Evolutionary conservation across 2,888 invertebrate species (phyloP).

Genomic region (Escarpia spicata): DNA sequence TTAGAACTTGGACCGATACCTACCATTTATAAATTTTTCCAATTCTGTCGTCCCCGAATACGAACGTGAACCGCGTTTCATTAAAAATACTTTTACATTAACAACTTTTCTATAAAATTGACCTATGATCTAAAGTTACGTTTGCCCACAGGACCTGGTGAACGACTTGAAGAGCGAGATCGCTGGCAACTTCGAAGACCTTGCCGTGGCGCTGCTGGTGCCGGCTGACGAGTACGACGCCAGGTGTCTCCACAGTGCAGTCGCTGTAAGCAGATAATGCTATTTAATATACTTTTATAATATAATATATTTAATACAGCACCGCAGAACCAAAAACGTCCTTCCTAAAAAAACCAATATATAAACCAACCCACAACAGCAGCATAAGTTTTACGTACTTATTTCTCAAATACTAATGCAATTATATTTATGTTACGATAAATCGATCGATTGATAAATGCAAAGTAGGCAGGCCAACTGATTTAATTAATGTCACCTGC

Average conservation of each 20-base stretch:
- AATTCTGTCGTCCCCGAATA: too few species aligned
- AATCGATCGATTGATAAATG: too few species aligned
- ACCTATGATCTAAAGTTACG: neutral
- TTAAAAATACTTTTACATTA: too few species aligned
- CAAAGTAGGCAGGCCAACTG: too few species aligned
- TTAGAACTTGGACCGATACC: too few species aligned
- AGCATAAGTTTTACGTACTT: neutral
- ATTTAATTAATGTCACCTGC: neutral
- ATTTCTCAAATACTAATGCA: neutral
- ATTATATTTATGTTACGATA: too few species aligned
- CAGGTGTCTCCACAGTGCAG: conserved; percentile 57
- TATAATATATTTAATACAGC: neutral
- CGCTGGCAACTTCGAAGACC: conserved; percentile 62
- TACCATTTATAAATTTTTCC: too few species aligned
- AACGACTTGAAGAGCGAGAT: conserved; percentile 63
- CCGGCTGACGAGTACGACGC: conserved; percentile 62
- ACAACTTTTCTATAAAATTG: neutral
- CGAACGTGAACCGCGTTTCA: too few species aligned
- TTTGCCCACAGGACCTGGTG: conserved; percentile 51
- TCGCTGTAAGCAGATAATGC: conserved; percentile 45
- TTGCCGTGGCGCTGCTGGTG: conserved; percentile 59
- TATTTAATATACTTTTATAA: too few species aligned
- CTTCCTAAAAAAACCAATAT: too few species aligned
- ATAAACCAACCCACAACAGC: neutral
- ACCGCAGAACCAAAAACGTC: too few species aligned